phyloP scores from a whole-genome alignment of 2,888 invertebrate species.

The Ennomos erosarius region DNA sequence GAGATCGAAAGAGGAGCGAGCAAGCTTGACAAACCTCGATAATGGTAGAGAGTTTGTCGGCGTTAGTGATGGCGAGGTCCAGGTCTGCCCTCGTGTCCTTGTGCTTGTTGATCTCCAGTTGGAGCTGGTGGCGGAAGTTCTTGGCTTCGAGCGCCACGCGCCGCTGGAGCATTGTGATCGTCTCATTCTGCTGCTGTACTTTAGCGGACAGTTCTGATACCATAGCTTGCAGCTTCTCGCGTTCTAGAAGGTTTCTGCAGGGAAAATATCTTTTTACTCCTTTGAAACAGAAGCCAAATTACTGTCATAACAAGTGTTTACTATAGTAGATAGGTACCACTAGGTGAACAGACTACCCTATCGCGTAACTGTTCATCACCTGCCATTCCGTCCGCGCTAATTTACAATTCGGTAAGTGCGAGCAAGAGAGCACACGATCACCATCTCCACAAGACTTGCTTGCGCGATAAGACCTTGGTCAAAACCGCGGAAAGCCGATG shows the following conservation, averaged over 20 bases:
- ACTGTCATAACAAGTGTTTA: too few relatives aligned
- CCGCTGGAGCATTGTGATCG: conserved; percentile 87
- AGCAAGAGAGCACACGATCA: too few relatives aligned
- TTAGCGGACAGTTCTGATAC: conserved; percentile 83
- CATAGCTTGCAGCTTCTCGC: conserved; percentile 89
- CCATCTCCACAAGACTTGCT: too few relatives aligned
- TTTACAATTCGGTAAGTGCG: too few relatives aligned
- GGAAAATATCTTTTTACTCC: neutral
- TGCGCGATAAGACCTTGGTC: too few relatives aligned
- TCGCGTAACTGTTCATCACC: too few relatives aligned
- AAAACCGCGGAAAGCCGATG: too few relatives aligned
- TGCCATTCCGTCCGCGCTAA: too few relatives aligned
- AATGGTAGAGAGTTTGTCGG: conserved; percentile 85
- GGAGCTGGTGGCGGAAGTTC: conserved; percentile 89
- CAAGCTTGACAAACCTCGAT: conserved; percentile 75
- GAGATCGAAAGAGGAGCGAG: too few relatives aligned
- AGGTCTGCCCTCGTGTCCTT: conserved; percentile 89
- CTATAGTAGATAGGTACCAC: too few relatives aligned
- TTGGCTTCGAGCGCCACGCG: conserved; percentile 90
- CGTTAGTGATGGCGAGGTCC: conserved; percentile 86
- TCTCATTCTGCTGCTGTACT: conserved; percentile 86
- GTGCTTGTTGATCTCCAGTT: conserved; percentile 88
- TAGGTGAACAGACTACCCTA: too few relatives aligned
- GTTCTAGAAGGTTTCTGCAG: conserved; percentile 87
- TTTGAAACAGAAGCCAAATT: too few relatives aligned